A percentile compares a stretch with the other conserved stretches of the same genome.
Conservation (phyloP, 92 coral and sea anemone genomes). For the Porites rus region DNA sequence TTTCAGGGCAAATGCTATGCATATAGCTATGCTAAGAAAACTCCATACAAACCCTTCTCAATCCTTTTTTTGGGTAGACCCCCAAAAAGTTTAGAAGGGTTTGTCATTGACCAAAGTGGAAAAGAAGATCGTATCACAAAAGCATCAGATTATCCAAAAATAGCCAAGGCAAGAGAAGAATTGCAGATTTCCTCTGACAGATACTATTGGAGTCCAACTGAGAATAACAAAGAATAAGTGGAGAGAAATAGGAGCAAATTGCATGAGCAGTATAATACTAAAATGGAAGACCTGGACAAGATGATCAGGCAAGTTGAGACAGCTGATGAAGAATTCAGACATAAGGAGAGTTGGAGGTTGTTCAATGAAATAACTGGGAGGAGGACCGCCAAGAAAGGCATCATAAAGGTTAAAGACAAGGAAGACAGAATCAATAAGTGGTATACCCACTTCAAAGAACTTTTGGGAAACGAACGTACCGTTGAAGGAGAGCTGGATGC, state of each 20-base stretch:
- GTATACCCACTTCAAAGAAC: slow-evolving; percentile 30
- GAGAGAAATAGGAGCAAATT: not conserved
- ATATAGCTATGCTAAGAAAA: too few species aligned
- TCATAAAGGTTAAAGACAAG: slow-evolving; percentile 18
- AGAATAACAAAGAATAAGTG: slow-evolving; percentile 34
- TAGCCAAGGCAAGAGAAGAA: slow-evolving; percentile 32
- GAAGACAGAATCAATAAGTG: slow-evolving; percentile 28
- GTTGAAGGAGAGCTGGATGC: slow-evolving; percentile 28
- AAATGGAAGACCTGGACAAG: slow-evolving; percentile 39
- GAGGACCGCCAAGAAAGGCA: slow-evolving; percentile 25
- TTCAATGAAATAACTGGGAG: slow-evolving; percentile 40
- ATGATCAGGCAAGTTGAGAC: slow-evolving; percentile 36
- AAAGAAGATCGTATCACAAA: not conserved
- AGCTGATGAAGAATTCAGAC: slow-evolving; percentile 7
- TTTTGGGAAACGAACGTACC: slow-evolving; percentile 24
- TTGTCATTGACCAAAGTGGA: not conserved
- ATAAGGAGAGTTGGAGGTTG: slow-evolving; percentile 34
- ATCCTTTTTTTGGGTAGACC: too few species aligned
- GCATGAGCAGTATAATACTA: slow-evolving; percentile 19
- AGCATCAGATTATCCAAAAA: not conserved
- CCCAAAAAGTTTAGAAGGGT: too few species aligned
- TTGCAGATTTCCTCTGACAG: slow-evolving; percentile 35
- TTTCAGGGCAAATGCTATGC: too few species aligned
- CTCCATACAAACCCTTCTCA: too few species aligned
- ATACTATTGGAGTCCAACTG: slow-evolving; percentile 23